Conservation (phyloP, 2,113 vertebrate species). For the Sporophila hypoxantha region DNA sequence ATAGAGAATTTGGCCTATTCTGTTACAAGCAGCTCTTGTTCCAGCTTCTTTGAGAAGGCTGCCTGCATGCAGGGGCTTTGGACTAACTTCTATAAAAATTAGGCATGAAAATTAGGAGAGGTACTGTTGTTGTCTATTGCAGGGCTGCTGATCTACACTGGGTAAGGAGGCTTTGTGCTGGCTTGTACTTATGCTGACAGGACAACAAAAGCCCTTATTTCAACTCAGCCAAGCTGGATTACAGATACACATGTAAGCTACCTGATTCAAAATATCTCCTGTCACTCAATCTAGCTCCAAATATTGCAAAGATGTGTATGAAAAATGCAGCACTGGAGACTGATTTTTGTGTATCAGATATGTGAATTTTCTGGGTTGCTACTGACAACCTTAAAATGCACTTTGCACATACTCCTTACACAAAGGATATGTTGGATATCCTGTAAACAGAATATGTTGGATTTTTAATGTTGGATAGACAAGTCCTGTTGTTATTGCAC, state of each 20-base stretch:
- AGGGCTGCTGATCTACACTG: neutral
- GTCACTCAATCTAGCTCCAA: neutral
- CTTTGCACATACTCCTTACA: neutral
- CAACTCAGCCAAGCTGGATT: neutral
- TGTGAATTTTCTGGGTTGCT: neutral
- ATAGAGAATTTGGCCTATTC: neutral
- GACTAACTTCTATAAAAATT: neutral
- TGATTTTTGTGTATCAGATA: neutral
- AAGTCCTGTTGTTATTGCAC: neutral
- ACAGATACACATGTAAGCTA: neutral
- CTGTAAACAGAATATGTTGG: neutral
- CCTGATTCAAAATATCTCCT: neutral
- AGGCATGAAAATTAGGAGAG: neutral
- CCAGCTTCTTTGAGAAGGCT: neutral
- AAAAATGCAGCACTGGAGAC: neutral
- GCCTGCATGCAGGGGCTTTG: neutral
- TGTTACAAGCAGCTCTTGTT: neutral
- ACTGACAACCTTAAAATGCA: neutral
- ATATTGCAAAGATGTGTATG: neutral
- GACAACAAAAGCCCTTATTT: neutral
- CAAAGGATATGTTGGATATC: neutral
- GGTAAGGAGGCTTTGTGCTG: neutral
- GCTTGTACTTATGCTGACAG: neutral
- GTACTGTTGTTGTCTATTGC: rapidly evolving
- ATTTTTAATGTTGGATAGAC: neutral